phyloP scores from a whole-genome alignment of 2,888 invertebrate species.

The Crioceris asparagi region DNA sequence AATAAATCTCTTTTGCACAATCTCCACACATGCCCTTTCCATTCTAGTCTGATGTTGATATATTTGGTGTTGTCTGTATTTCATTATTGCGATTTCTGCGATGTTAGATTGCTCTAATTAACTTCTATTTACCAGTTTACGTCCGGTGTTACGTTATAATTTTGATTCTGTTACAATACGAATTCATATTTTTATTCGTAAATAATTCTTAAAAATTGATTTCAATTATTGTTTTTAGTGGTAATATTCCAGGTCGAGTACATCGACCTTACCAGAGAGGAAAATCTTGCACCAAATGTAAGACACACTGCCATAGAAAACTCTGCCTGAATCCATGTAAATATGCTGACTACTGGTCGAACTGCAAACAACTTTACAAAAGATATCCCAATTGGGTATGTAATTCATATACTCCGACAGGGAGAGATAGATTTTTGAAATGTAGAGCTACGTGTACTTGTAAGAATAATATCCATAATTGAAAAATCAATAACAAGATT shows the following conservation, averaged over 20 bases:
- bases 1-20: too few species aligned
- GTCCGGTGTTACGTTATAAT: too few species aligned
- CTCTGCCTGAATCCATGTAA: constrained; percentile 67
- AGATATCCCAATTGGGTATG: constrained; percentile 53
- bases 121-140: too few species aligned
- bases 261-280: constrained; percentile 60
- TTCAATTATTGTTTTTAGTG: too few species aligned
- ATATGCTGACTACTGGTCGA: constrained; percentile 58
- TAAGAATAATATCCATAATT: constrained; percentile 43
- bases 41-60: too few species aligned
- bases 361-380: constrained; percentile 54
- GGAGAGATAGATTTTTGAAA: constrained; percentile 42
- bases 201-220: too few species aligned
- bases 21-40: too few species aligned
- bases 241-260: constrained; percentile 51
- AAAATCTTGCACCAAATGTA: constrained; percentile 54
- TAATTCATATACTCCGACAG: constrained; percentile 41
- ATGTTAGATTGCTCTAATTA: too few species aligned
- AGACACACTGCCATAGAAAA: constrained; percentile 48
- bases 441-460: constrained; percentile 70
- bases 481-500: constrained; percentile 9
- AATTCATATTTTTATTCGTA: too few species aligned
- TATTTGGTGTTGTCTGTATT: too few species aligned
- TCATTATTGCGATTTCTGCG: too few species aligned
- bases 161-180: too few species aligned